Evolutionary conservation across 2,797 vertebrate species (phyloP).

Genomic region (Gadopsis bispinosus): DNA sequence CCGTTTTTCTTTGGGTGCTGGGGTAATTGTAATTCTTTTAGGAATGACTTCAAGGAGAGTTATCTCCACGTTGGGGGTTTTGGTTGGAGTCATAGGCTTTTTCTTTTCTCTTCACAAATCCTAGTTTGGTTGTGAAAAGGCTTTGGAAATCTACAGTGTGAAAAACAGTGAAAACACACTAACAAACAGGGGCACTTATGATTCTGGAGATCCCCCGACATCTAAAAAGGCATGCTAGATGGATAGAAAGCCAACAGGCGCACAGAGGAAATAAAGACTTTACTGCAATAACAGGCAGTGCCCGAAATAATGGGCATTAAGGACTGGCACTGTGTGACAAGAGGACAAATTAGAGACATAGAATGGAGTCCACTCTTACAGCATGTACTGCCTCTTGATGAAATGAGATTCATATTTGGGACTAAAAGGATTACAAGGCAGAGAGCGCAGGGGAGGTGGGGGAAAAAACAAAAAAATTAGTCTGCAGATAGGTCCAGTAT

Average conservation of each 20-base stretch:
- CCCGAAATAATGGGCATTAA: constrained; percentile 48
- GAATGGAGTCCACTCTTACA: constrained; percentile 47
- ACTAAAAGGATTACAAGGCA: constrained; percentile 43
- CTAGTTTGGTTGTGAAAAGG: constrained; percentile 64
- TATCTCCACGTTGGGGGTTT: constrained; percentile 24
- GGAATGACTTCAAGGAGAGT: constrained; percentile 36
- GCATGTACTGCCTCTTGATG: constrained; percentile 48
- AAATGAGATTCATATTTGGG: constrained; percentile 48
- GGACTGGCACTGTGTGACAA: constrained; percentile 63
- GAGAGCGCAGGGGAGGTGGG: constrained; percentile 22
- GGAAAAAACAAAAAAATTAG: too few species aligned
- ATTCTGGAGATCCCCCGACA: constrained; percentile 73
- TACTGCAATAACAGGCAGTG: constrained; percentile 60
- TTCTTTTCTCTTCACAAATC: constrained; percentile 39
- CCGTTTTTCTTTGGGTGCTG: constrained; percentile 55
- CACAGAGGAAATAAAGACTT: constrained; percentile 62
- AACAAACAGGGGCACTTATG: constrained; percentile 70
- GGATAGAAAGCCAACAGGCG: constrained; percentile 62
- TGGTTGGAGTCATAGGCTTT: constrained; percentile 34
- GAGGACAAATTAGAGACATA: constrained; percentile 54
- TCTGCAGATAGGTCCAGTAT: constrained; percentile 70
- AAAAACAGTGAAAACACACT: constrained; percentile 61
- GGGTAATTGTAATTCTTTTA: constrained; percentile 43
- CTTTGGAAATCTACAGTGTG: constrained; percentile 73
- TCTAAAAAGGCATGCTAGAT: constrained; percentile 82